phyloP scores from a whole-genome alignment of 1,140 invertebrate genomes.

The Pogonomyrmex barbatus region DNA sequence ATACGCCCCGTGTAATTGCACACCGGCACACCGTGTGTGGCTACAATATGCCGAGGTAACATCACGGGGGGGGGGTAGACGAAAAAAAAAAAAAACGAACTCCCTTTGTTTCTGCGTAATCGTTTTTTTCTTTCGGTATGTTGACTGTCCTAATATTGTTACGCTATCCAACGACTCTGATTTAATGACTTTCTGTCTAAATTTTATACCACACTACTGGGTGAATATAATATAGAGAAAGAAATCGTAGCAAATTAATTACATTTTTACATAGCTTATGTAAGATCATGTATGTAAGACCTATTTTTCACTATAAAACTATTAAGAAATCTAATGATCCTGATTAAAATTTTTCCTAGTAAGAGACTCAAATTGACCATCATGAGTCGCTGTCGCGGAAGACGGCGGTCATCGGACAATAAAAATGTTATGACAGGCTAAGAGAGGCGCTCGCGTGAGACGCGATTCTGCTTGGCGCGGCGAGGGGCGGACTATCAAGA shows the following conservation, averaged over 20 bases:
- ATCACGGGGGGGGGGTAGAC: background rate
- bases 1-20: constrained; percentile 78
- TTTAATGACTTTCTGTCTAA: background rate
- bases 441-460: constrained; percentile 51
- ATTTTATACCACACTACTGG: background rate
- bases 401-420: constrained; percentile 55
- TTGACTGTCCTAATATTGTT: background rate
- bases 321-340: background rate
- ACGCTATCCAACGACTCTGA: background rate
- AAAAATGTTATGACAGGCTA: constrained; percentile 77
- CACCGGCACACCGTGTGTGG: constrained; percentile 38
- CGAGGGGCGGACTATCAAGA: constrained; percentile 58
- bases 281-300: background rate
- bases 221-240: background rate
- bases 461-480: background rate
- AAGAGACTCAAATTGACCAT: constrained; percentile 36
- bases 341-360: background rate
- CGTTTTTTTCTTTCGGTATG: background rate
- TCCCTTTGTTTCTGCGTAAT: background rate
- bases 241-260: background rate
- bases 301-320: background rate
- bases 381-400: constrained; percentile 6
- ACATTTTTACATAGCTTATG: background rate
- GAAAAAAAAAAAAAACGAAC: constrained; percentile 3
- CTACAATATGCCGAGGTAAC: constrained; percentile 39